A percentile compares a stretch with the other conserved stretches of the same genome.
phyloP scores from a whole-genome alignment of 1,140 invertebrate genomes.

The Cephus cinctus region DNA sequence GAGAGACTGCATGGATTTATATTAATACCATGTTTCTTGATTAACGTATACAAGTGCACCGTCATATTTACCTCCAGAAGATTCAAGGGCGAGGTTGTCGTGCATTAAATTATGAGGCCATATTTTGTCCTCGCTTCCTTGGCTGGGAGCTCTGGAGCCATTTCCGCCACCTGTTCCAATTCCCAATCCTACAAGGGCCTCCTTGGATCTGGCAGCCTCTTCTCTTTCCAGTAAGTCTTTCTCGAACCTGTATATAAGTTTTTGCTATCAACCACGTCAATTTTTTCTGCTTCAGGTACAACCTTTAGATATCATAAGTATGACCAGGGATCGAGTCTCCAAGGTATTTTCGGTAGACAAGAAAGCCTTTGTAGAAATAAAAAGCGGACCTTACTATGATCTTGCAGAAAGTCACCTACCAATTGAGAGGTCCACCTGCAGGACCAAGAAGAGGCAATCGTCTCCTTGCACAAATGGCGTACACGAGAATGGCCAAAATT shows the following conservation, averaged over 20 bases:
- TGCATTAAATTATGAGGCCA: slow-evolving; percentile 1
- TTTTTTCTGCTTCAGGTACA: too few relatives aligned
- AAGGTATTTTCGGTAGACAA: neutral
- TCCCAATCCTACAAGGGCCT: slow-evolving; percentile 27
- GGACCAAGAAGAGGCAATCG: slow-evolving; percentile 25
- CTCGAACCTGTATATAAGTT: slow-evolving; percentile 35
- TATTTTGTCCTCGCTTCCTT: slow-evolving; percentile 6
- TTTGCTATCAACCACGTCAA: neutral
- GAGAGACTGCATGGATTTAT: slow-evolving; percentile 23
- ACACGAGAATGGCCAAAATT: slow-evolving; percentile 37
- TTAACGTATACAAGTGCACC: neutral
- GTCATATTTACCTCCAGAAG: slow-evolving; percentile 16
- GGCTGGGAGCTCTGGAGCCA: slow-evolving; percentile 14
- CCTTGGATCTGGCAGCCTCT: slow-evolving; percentile 29
- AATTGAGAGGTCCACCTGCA: slow-evolving; percentile 36
- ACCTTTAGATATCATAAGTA: neutral
- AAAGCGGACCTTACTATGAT: neutral
- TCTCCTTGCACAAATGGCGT: slow-evolving; percentile 35
- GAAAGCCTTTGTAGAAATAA: neutral
- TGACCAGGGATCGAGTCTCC: neutral
- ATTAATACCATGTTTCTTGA: neutral
- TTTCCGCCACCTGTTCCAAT: slow-evolving; percentile 17
- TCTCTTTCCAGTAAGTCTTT: slow-evolving; percentile 40
- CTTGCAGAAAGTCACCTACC: slow-evolving; percentile 15
- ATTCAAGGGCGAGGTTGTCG: slow-evolving; percentile 19